These are phyloP conservation scores for Hylaeus anthracinus DNA, from an alignment of 1,140 invertebrate species.

Conservation along the genomic window DNA sequence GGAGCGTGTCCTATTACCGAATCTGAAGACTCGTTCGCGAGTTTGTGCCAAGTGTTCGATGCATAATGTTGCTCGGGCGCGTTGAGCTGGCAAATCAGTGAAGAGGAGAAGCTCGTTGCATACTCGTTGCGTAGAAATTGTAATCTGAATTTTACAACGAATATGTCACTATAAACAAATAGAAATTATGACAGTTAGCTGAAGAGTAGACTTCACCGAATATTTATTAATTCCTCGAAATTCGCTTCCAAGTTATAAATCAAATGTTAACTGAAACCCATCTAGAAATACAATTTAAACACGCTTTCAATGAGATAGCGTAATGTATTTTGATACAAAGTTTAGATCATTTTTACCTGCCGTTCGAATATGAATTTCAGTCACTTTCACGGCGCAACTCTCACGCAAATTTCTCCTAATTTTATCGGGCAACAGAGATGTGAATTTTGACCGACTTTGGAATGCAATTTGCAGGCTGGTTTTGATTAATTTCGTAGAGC, in stretches of 20 bases:
- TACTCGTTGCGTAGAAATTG: no score
- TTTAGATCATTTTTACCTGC: no score
- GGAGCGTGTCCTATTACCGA: not conserved
- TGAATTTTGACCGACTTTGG: conserved; percentile 2
- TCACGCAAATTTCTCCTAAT: not conserved
- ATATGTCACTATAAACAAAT: no score
- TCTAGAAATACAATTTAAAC: not conserved
- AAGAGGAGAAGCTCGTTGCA: no score
- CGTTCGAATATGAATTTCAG: not conserved
- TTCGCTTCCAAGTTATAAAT: not conserved
- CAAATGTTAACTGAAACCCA: not conserved
- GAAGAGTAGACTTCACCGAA: not conserved
- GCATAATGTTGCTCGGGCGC: not conserved
- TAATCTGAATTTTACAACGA: no score
- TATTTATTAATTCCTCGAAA: conserved; percentile 18
- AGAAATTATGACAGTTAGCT: no score
- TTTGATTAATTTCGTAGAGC: conserved; percentile 2
- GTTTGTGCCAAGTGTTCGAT: not conserved
- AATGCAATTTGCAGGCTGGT: conserved; percentile 3
- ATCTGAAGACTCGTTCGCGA: not conserved
- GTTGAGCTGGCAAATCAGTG: no score
- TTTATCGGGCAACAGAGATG: not conserved
- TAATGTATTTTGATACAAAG: not conserved
- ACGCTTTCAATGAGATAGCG: not conserved
- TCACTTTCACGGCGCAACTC: not conserved